phyloP scores from a whole-genome alignment of 2,113 vertebrate genomes.

The Pelecanus crispus region DNA sequence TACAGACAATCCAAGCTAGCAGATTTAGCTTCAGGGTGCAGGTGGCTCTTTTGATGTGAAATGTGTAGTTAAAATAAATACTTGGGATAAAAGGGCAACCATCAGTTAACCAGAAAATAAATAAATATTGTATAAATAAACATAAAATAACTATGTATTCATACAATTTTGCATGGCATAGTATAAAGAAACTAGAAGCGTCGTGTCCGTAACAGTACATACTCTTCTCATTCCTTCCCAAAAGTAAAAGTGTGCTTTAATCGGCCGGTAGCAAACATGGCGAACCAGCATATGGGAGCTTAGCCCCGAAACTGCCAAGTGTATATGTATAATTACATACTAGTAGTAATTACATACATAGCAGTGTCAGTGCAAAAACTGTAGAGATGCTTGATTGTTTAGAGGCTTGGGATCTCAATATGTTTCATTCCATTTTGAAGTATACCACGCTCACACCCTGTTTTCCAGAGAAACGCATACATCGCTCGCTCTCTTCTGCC shows the following conservation, averaged over 20 bases:
- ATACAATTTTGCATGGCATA: neutral
- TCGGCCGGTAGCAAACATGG: neutral
- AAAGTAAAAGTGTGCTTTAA: neutral
- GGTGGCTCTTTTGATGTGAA: neutral
- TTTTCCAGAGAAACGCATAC: neutral
- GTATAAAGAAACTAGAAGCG: neutral
- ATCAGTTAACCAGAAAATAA: neutral
- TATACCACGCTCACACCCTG: fast-evolving
- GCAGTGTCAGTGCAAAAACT: neutral
- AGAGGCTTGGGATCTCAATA: neutral
- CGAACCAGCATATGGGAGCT: neutral
- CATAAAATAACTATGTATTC: neutral
- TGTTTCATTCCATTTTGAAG: neutral
- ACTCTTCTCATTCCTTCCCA: neutral
- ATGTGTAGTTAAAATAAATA: neutral
- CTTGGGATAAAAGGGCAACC: neutral
- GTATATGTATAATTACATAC: neutral
- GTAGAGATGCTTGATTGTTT: neutral
- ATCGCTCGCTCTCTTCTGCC: fast-evolving
- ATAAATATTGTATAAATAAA: neutral
- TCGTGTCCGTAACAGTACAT: neutral
- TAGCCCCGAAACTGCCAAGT: neutral
- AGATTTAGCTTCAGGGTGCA: neutral
- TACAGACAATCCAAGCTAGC: neutral
- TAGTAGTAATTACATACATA: neutral